Base-by-base conservation (phyloP, 2,888 invertebrate species). In the Nymphalis urticae region DNA sequence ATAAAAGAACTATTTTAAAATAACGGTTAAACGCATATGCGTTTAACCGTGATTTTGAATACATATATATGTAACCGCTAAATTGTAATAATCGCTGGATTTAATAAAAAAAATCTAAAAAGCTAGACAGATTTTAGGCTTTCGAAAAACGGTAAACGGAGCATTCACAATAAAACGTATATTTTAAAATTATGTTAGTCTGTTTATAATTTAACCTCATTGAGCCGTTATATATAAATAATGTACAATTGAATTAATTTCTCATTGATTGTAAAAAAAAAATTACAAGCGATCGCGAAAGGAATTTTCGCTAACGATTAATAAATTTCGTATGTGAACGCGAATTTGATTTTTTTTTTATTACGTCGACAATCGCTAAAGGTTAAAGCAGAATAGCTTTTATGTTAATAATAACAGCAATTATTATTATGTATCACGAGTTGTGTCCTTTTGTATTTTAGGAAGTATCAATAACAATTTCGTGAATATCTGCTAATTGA, bases 401-500 rank as follows among this genome's bases (percentile, higher is more conserved):
- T 63, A 59, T 59, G 51, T n/a, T 36, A 27, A 10, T 59, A 21
- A 56, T 59, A 51, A 56, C 8, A 63, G 51, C 48, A 48, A 59
- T 62, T 65, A 68, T 62, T 69, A 72, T 69, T 69, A 56, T 32
- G 17, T n/a, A 68, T 77, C 75, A 72, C 70, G 72, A 78, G 79
- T 85, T 86, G 88, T 87, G 88, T 88, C 88, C 86, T 85, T 89
- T 87, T 83, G 86, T 86, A 72, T 77, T 79, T 80, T 85, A 82
- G 81, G 82, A 87, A 83, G 77, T 68, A 78, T 72, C 69, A 75
- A 78, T 81, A 85, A 78, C 75, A 77, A 79, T 85, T 86, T 87
- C 83, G 83, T 86, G 81, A 81, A 80, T 81, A 82, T 81, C 76
- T 77, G 89, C 85, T 89, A 90, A 90, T 87, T 89, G 86, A 83